A percentile compares a stretch with the other conserved stretches of the same genome.
These are phyloP conservation scores for Leptothorax acervorum DNA, from an alignment of 2,888 invertebrate genomes.

Conservation along the genomic window DNA sequence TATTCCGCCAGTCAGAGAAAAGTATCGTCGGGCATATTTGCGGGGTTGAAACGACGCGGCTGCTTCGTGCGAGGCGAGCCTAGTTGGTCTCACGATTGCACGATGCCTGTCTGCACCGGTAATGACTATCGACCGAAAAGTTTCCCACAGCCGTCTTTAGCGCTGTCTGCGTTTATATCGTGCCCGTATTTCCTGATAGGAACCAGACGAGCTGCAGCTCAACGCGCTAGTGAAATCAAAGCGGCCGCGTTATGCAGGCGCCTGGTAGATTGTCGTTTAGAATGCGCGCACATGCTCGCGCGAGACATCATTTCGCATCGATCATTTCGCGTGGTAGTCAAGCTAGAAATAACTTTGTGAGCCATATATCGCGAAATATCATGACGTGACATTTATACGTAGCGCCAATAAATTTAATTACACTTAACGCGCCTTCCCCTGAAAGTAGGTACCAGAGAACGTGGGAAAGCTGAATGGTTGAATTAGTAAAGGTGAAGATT, in stretches of 20 bases:
- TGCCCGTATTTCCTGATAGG: conserved; percentile 20
- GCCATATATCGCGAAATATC: conserved; percentile 1
- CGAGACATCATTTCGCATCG: conserved; percentile 26
- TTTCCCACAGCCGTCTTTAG: conserved; percentile 51
- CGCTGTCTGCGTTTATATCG: conserved; percentile 34
- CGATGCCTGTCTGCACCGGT: conserved; percentile 39
- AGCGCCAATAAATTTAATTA: conserved; percentile 16
- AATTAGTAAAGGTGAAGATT: neutral
- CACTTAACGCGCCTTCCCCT: neutral
- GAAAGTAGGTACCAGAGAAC: neutral
- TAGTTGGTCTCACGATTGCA: conserved; percentile 53
- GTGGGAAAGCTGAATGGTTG: neutral
- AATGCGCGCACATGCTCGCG: neutral
- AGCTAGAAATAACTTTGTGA: conserved; percentile 17
- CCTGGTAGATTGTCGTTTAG: conserved; percentile 8
- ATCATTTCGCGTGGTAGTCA: conserved; percentile 6
- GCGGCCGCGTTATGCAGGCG: conserved; percentile 1
- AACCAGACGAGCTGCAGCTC: conserved; percentile 20
- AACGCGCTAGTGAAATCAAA: conserved; percentile 34
- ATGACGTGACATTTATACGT: neutral
- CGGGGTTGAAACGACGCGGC: conserved; percentile 14
- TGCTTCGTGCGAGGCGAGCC: conserved; percentile 22
- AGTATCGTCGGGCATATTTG: conserved; percentile 37
- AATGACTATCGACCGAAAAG: conserved; percentile 60
- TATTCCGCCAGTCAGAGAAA: conserved; percentile 47